phyloP scores from a whole-genome alignment of 2,888 invertebrate genomes.

The Euzophera pinguis region DNA sequence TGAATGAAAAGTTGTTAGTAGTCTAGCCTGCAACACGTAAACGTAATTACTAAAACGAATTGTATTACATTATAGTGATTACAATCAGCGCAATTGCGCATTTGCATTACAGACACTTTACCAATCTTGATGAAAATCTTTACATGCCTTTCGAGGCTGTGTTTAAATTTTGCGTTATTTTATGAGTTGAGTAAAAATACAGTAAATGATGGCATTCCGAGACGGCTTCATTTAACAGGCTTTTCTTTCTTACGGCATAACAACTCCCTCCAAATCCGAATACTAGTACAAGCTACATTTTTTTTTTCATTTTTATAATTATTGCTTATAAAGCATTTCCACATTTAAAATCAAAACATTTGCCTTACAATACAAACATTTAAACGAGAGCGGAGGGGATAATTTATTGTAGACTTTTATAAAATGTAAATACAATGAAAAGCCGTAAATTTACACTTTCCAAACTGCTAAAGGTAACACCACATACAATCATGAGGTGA shows the following conservation, averaged over 20 bases:
- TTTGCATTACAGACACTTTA: too few species aligned
- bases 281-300: slow-evolving; percentile 47
- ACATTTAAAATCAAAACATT: slow-evolving; percentile 46
- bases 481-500: slow-evolving; percentile 36
- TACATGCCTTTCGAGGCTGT: too few species aligned
- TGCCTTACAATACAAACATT: slow-evolving; percentile 51
- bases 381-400: slow-evolving; percentile 44
- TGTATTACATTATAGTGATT: too few species aligned
- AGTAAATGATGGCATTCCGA: neutral
- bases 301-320: slow-evolving; percentile 35
- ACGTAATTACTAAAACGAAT: too few species aligned
- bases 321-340: slow-evolving; percentile 52
- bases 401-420: slow-evolving; percentile 44
- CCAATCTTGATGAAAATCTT: too few species aligned
- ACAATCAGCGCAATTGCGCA: too few species aligned
- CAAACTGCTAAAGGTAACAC: slow-evolving; percentile 57
- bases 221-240: neutral
- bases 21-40: too few species aligned
- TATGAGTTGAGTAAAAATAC: neutral
- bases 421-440: slow-evolving; percentile 45
- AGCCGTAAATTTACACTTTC: slow-evolving; percentile 34
- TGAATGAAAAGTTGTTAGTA: too few species aligned
- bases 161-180: neutral
- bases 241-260: slow-evolving; percentile 15
- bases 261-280: slow-evolving; percentile 40